Evolutionary conservation across 1,140 invertebrate species (phyloP).

Genomic region (Hyles euphorbiae): DNA sequence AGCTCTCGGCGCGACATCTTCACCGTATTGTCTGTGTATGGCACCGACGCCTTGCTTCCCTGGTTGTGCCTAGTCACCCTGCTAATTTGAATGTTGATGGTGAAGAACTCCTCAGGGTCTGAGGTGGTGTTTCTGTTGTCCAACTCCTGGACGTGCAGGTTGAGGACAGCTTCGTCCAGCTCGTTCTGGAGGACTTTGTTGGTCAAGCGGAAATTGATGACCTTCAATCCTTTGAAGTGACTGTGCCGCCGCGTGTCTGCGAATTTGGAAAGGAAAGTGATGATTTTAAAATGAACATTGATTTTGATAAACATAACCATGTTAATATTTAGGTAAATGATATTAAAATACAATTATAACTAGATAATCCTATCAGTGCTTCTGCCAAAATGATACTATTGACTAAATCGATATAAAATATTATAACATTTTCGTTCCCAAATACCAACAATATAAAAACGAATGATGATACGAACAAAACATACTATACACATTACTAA

Average conservation of each 20-base stretch:
- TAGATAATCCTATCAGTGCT: not conserved
- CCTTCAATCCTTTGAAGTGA: slow-evolving; percentile 66
- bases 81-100: slow-evolving; percentile 61
- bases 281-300: not conserved
- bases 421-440: no score
- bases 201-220: slow-evolving; percentile 77
- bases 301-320: no score
- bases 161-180: slow-evolving; percentile 74
- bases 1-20: slow-evolving; percentile 57
- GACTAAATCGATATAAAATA: no score
- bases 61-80: slow-evolving; percentile 60
- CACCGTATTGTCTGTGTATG: slow-evolving; percentile 50
- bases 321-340: not conserved
- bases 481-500: not conserved
- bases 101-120: slow-evolving; percentile 44
- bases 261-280: slow-evolving; percentile 4
- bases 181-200: slow-evolving; percentile 75
- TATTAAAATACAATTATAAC: not conserved
- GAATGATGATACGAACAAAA: not conserved
- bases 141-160: slow-evolving; percentile 72
- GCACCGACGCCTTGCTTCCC: slow-evolving; percentile 56
- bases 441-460: not conserved
- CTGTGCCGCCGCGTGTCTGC: slow-evolving; percentile 68
- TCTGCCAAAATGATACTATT: no score
- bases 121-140: slow-evolving; percentile 49